Evolutionary conservation across 1,140 invertebrate genomes (phyloP).

Genomic region (Popillia japonica): DNA sequence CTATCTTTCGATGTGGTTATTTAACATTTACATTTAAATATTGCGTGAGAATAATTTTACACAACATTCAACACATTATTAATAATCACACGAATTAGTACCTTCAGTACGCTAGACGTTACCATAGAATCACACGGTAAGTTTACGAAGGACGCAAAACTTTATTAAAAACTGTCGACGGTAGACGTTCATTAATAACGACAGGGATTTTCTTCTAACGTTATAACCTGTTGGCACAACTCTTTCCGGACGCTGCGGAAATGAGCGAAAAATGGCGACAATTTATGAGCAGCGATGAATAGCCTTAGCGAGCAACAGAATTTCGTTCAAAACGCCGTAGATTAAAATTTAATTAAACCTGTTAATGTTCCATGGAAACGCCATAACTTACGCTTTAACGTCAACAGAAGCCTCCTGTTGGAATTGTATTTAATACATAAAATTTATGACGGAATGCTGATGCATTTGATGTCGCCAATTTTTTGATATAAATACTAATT

Average conservation of each 20-base stretch:
- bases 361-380: not conserved
- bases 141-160: not conserved
- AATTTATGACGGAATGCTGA: too few relatives aligned
- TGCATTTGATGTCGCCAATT: too few relatives aligned
- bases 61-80: too few relatives aligned
- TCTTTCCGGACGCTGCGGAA: not conserved
- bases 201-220: not conserved
- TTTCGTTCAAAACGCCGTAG: not conserved
- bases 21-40: too few relatives aligned
- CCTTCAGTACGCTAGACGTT: too few relatives aligned
- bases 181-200: not conserved
- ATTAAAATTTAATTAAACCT: constrained; percentile 35
- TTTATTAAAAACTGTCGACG: not conserved
- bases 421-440: too few relatives aligned
- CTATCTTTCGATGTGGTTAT: too few relatives aligned
- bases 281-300: constrained; percentile 16
- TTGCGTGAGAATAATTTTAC: too few relatives aligned
- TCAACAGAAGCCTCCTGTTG: too few relatives aligned
- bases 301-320: not conserved
- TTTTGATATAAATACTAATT: too few relatives aligned
- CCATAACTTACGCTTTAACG: constrained; percentile 2
- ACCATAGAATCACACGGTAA: too few relatives aligned
- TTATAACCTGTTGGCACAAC: constrained; percentile 7
- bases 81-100: too few relatives aligned
- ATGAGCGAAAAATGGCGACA: not conserved